Evolutionary conservation across 2,797 vertebrate genomes (phyloP).

Genomic region (Sebastes melanostomus): DNA sequence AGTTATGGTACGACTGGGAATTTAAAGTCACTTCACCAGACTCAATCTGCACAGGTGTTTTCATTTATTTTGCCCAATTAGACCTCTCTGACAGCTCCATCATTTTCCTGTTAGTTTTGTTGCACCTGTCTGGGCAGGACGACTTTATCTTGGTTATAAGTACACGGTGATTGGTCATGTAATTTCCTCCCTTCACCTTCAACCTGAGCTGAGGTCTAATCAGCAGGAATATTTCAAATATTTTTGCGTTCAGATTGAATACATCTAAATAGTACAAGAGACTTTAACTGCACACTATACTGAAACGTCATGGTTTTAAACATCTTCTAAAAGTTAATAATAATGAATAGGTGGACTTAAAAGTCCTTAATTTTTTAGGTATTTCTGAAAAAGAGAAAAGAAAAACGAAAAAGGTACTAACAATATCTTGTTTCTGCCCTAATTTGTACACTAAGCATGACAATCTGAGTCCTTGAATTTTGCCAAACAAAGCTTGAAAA

Average conservation of each 20-base stretch:
- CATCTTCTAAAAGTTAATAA: background rate
- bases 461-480: background rate
- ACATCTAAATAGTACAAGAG: too few relatives aligned
- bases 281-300: background rate
- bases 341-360: background rate
- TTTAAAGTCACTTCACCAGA: background rate
- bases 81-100: background rate
- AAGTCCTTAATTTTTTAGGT: background rate
- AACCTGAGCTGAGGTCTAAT: background rate
- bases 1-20: background rate
- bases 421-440: too few relatives aligned
- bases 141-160: background rate
- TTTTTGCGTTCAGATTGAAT: background rate
- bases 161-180: background rate
- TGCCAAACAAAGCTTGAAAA: background rate
- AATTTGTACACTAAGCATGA: background rate
- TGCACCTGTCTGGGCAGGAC: background rate
- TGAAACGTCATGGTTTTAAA: background rate
- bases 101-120: background rate
- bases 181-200: background rate
- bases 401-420: background rate
- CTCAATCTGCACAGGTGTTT: slow-evolving; percentile 6
- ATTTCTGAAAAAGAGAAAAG: background rate
- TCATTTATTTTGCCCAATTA: slow-evolving; percentile 2
- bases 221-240: background rate